Evolutionary conservation across 2,888 invertebrate species (phyloP).

Genomic region (Heliconius ismenius): DNA sequence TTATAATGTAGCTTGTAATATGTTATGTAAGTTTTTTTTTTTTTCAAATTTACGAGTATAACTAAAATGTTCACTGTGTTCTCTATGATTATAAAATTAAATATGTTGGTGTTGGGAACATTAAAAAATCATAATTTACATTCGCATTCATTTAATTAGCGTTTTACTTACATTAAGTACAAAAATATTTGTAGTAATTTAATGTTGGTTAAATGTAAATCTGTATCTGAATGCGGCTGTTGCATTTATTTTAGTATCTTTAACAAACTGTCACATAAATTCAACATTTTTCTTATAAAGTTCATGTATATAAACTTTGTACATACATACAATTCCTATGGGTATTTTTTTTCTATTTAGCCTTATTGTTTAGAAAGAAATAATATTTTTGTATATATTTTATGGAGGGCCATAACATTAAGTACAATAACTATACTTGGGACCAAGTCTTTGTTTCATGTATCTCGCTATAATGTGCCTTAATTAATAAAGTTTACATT

Average conservation of each 20-base stretch:
- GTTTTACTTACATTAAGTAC: neutral
- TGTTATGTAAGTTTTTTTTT: conserved; percentile 14
- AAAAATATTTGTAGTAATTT: neutral
- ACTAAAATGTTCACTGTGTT: neutral
- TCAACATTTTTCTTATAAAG: neutral
- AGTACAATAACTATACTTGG: conserved; percentile 43
- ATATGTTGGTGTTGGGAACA: conserved; percentile 5
- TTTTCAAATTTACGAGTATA: neutral
- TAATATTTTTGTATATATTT: conserved; percentile 29
- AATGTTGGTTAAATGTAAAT: neutral
- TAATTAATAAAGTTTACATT: conserved; percentile 4
- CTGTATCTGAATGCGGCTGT: neutral
- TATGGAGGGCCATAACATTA: conserved; percentile 41
- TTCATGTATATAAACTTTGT: conserved; percentile 19
- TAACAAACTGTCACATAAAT: neutral
- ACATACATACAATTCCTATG: conserved; percentile 9
- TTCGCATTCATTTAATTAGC: neutral
- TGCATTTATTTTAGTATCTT: conserved; percentile 8
- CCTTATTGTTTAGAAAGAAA: neutral
- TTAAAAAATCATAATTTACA: neutral
- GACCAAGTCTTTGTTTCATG: conserved; percentile 40
- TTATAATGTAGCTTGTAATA: conserved; percentile 29
- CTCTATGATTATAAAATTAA: neutral
- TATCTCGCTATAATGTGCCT: conserved; percentile 19
- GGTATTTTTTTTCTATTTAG: conserved; percentile 3